Conservation (phyloP, 1,140 invertebrate genomes). For the Orchesella cincta region DNA sequence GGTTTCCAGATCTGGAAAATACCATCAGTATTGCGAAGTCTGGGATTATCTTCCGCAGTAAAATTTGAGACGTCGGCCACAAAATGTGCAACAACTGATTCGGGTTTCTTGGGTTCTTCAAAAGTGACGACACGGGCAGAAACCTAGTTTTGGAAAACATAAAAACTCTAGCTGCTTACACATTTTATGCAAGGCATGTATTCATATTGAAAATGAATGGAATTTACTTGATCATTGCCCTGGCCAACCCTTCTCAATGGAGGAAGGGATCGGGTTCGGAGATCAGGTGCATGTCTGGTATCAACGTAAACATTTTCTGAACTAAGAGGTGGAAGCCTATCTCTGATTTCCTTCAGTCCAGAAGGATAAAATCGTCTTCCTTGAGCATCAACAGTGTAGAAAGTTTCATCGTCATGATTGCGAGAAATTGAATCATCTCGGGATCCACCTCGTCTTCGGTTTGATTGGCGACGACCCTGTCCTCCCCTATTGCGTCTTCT, state of each 20-base stretch:
- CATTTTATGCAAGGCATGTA: background rate
- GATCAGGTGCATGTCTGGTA: background rate
- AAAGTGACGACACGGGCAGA: background rate
- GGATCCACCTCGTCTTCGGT: background rate
- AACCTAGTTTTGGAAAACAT: background rate
- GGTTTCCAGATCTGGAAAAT: conserved; percentile 29
- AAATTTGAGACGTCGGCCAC: conserved; percentile 25
- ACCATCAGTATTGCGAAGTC: conserved; percentile 11
- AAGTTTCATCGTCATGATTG: conserved; percentile 18
- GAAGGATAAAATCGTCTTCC: background rate
- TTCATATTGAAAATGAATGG: background rate
- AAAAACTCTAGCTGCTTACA: background rate
- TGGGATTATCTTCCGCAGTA: conserved; percentile 15
- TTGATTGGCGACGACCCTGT: background rate
- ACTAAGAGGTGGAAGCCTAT: background rate
- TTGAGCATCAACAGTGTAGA: background rate
- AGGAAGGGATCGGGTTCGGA: background rate
- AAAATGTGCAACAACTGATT: conserved; percentile 19
- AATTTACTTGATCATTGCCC: conserved; percentile 10
- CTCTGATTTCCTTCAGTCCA: conserved; percentile 10
- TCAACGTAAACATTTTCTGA: background rate
- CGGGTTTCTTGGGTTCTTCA: background rate
- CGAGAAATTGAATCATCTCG: background rate
- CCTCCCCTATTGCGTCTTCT: background rate
- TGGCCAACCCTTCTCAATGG: background rate